Percentiles rank a stretch among this genome's conserved stretches.
phyloP scores from a whole-genome alignment of 2,797 vertebrate genomes.

The Molossus alvarezi region DNA sequence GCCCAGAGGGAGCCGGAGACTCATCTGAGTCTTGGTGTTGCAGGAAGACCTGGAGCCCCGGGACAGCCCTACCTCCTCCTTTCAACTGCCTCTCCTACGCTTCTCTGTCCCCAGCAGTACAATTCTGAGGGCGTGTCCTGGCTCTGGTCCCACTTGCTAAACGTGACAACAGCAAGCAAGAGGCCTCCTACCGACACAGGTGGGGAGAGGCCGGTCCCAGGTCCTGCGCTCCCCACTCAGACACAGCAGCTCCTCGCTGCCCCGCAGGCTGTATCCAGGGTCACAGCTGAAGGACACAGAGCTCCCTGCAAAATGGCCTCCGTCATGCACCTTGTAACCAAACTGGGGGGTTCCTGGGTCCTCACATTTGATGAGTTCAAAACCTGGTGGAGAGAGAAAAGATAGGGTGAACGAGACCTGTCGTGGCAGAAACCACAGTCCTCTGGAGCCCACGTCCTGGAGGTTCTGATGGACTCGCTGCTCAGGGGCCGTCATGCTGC shows the following conservation, averaged over 20 bases:
- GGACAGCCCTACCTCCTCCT: not conserved
- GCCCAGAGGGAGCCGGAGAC: not conserved
- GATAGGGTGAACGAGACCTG: not conserved
- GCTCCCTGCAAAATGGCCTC: slow-evolving; percentile 98
- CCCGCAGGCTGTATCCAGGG: slow-evolving; percentile 96
- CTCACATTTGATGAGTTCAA: slow-evolving; percentile 98
- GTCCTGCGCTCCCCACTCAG: slow-evolving; percentile 96
- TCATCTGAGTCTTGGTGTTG: not conserved
- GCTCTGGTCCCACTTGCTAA: not conserved
- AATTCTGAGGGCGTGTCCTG: not conserved
- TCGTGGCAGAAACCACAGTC: not conserved
- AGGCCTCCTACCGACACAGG: slow-evolving; percentile 94
- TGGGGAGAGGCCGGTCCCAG: slow-evolving; percentile 97
- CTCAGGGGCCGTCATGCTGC: not conserved
- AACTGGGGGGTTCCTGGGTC: slow-evolving; percentile 97
- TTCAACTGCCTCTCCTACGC: not conserved
- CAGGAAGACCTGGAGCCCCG: not conserved
- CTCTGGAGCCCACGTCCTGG: not conserved
- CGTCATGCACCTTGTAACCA: slow-evolving; percentile 97
- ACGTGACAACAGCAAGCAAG: not conserved
- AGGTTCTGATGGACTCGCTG: not conserved
- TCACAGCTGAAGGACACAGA: slow-evolving; percentile 96
- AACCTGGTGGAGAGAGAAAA: slow-evolving; percentile 91
- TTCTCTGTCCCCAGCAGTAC: not conserved
- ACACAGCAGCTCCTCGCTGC: slow-evolving; percentile 94